phyloP scores from a whole-genome alignment of 2,113 vertebrate species.

The Pavo muticus region DNA sequence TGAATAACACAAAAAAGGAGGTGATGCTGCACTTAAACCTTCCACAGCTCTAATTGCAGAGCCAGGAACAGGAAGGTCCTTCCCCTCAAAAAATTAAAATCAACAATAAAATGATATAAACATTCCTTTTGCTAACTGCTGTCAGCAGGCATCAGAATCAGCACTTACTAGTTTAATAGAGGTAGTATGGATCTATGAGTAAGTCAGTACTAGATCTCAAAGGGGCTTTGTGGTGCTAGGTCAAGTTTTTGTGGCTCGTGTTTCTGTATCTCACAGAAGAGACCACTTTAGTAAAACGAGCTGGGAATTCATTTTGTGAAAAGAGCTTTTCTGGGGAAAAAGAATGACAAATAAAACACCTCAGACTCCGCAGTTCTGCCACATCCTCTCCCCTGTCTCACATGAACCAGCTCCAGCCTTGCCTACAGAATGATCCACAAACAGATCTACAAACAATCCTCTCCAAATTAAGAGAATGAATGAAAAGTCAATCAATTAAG shows the following conservation, averaged over 20 bases:
- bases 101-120: background rate
- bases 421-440: background rate
- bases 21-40: background rate
- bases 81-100: background rate
- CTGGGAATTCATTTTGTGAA: background rate
- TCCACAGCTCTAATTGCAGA: background rate
- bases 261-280: background rate
- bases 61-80: background rate
- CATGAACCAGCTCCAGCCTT: background rate
- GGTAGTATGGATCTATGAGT: background rate
- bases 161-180: background rate
- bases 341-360: background rate
- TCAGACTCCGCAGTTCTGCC: background rate
- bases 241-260: background rate
- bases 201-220: background rate
- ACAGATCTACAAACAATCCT: background rate
- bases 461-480: background rate
- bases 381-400: background rate
- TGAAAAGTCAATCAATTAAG: background rate
- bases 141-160: background rate
- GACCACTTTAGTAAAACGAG: background rate
- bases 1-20: background rate
- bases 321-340: background rate
- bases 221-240: background rate
- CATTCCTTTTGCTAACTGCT: background rate